Base-by-base conservation (phyloP, 2,888 invertebrate species). In the Drosophila peninsularis region DNA sequence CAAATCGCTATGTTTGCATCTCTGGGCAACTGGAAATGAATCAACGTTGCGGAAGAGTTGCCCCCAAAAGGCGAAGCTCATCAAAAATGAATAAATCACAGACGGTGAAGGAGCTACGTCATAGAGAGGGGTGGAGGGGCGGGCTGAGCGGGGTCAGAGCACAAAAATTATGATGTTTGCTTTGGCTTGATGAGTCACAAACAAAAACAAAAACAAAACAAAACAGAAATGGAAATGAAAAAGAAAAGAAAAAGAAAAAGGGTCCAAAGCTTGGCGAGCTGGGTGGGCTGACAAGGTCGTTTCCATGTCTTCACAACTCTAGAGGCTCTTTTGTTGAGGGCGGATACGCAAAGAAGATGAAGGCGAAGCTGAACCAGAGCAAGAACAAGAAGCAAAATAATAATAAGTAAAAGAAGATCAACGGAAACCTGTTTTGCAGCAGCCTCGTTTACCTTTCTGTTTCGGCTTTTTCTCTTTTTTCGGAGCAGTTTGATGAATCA, bases 201-300 rank as follows among this genome's bases (percentile, higher is more conserved):
- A 36, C 11, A 13, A 13, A 30, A 17, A 21, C 32, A 56, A 17
- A 19, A 27, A 17, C 14, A 39, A 14, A 32, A 17, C 37, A 19
- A 19, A 39, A 19, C 30, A 14, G 4, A 39, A 17, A 37, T n/a
- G 24, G 7, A 30, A 4, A 53, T 7, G n/a, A 17, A n/a, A 5
- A n/a, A 17, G 11, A 37, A 19, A 19, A 17, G 11, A 4, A 27
- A 19, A n/a, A 19, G 11, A 4, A 32, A 34, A 56, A 45, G 44
- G 56, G 44, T 17, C 19, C 14, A 27, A 30, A 45, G 44, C 57
- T 71, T 60, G 56, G 19, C 65, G 62, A 57, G 68, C 64, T 73
- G 69, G 76, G 74, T 78, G 77, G 78, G 56, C 81, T 58, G 68
- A 67, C 87, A 82, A 87, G 83, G 84, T 87, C 87, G 83, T 66